Conservation (phyloP, 2,113 vertebrate genomes). For the Trochalopteron elliotii region DNA sequence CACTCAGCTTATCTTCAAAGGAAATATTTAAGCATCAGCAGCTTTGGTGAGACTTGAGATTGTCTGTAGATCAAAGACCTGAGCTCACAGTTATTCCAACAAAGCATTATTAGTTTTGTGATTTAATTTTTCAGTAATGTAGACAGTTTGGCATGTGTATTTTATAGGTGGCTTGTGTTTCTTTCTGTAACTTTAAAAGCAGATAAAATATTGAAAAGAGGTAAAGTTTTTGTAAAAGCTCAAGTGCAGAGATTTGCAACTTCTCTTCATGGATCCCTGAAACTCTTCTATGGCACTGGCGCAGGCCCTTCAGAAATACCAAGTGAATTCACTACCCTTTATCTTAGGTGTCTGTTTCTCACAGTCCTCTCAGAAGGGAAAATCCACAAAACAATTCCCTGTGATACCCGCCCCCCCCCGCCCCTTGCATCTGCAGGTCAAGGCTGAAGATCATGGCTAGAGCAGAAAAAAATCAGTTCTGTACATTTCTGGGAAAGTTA, state of each 20-base stretch:
- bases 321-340: not conserved
- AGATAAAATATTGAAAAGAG: not conserved
- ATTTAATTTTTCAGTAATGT: not conserved
- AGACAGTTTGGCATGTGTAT: not conserved
- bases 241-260: not conserved
- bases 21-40: not conserved
- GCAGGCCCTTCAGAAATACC: not conserved
- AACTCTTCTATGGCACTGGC: not conserved
- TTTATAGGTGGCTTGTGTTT: not conserved
- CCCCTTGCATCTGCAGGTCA: not conserved
- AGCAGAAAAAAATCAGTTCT: not conserved
- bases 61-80: constrained; percentile 24
- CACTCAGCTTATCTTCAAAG: constrained; percentile 16
- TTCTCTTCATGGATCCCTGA: not conserved
- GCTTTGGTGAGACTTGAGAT: not conserved
- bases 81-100: not conserved
- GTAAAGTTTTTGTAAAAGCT: not conserved
- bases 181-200: not conserved
- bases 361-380: not conserved
- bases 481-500: not conserved
- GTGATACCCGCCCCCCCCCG: not conserved
- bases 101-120: not conserved
- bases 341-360: not conserved
- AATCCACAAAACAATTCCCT: not conserved
- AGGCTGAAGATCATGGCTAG: not conserved